Conservation (phyloP, 2,797 vertebrate genomes). For the Diceros bicornis region DNA sequence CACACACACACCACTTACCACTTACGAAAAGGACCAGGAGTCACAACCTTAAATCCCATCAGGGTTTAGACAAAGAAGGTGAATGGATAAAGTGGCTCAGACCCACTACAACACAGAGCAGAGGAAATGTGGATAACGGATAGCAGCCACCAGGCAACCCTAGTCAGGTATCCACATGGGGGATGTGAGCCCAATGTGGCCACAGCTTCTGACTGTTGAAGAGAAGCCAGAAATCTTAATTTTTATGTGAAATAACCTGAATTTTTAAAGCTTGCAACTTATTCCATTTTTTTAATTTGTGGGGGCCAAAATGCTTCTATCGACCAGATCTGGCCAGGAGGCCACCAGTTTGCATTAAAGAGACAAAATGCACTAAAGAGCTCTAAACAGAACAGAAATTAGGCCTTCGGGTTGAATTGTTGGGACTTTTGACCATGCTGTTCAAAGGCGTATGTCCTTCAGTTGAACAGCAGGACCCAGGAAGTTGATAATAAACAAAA, state of each 20-base stretch:
- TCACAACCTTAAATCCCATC: background rate
- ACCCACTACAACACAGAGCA: fast-evolving
- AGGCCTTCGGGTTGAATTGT: background rate
- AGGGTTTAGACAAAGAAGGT: background rate
- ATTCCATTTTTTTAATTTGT: background rate
- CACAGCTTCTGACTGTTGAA: background rate
- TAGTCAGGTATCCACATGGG: fast-evolving
- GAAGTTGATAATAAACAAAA: background rate
- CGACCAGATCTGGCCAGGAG: background rate
- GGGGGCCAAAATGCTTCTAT: background rate
- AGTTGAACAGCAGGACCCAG: fast-evolving
- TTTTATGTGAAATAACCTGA: background rate
- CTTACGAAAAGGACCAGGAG: background rate
- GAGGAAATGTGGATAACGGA: fast-evolving
- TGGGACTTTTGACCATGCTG: background rate
- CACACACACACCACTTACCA: background rate
- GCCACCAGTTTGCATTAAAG: background rate
- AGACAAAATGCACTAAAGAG: background rate
- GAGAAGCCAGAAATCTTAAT: background rate
- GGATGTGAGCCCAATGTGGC: fast-evolving
- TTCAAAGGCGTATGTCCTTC: background rate
- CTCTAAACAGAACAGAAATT: background rate
- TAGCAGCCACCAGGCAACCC: background rate
- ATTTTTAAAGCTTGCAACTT: background rate
- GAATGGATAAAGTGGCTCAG: background rate